Base-by-base conservation (phyloP, 2,888 invertebrate genomes). In the Cryptus armator region DNA sequence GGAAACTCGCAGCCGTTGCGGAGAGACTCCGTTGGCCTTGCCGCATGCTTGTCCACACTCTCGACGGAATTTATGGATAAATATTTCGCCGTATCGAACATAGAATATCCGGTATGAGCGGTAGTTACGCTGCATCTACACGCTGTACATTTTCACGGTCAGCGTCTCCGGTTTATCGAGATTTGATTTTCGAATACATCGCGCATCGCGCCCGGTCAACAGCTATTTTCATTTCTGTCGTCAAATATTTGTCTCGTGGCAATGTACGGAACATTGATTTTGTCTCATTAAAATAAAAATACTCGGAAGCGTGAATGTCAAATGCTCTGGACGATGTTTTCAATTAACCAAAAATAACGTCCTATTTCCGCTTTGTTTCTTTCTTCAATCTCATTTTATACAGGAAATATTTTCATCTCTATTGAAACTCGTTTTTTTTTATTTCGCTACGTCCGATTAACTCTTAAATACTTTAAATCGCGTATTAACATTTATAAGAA, bases 11-110 rank as follows among this genome's bases (percentile, higher is more conserved):
- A 19, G 51, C 64, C 37, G 29, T 43, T 16, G 12, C 51, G 51
- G 56, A 64, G 64, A 62, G 12, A 59, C 68, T 44, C 62, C 37
- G 29, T 43, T 43, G 68, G 75, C 81, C 68, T 81, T 68, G 68
- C 59, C 75, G 24, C 75, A 10, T 59, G 19, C 5, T 24, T 51
- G 24, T 48, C 14, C 37, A 14, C 70, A 24, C 53, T 78, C 70
- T 70, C 78, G 51, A 7, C 44, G 44, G 62, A 64, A 76, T 71
- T 81, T 70, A 70, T 62, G 32, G 29, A 64, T 24, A 71, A 59
- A 77, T n/a, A 67, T 62, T 76, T 76, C 19, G 6, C 66, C 29
- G 37, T n/a, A 48, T 19, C 51, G 43, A 3, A 14, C 24, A 14
- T 24, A 70, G 19, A 71, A 74, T 76, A 76, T 76, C 70, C 70